Evolutionary conservation across 2,888 invertebrate species (phyloP), one percentile per base, ranked within the genome.

Genomic region (Oxytorus armatus): DNA sequence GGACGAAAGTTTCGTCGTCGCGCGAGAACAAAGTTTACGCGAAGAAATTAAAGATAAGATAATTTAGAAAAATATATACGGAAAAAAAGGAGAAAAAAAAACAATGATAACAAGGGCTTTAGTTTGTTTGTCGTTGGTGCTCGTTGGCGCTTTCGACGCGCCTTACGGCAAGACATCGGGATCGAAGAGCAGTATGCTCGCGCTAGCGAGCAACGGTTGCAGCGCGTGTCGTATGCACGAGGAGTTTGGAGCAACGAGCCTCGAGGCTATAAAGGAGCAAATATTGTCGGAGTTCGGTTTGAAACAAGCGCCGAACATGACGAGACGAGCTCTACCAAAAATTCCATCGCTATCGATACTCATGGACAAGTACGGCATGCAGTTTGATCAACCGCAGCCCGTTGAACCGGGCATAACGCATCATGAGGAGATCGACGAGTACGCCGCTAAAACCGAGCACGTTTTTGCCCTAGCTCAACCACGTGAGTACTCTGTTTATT

Each of bases 261-360:
- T 95, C 59, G 93, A 94, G 85, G 92, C 93, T 47, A 94, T 95
- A 86, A 94, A 94, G 88, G 93, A 92, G 77, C 93, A 94, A 88
- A 94, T 95, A 73, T 88, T 95, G 82, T 92, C 92, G 85, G 93
- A 94, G 85, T 92, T 95, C 85, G 94, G 94, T 1, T 90, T 95
- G 84, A 92, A 92, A 76, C 92, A 93, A 81, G 94, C 94, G 10
- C 93, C 94, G 23, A 95, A 95, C 88, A 93, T 95, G 85, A 95
- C 94, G 4, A 94, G 94, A 16, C 91, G 93, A 51, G 92, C 92
- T 0, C 87, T 94, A 51, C 94, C 94, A 16, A 92, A 92, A 79
- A 93, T 94, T 61, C 94, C 94, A 36, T 92, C 93, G 33, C 89
- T 92, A 70, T 90, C 90, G 11, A 90, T 92, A 74, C 89, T 93